phyloP scores from a whole-genome alignment of 2,797 vertebrate genomes.

The Sparidentex hasta region DNA sequence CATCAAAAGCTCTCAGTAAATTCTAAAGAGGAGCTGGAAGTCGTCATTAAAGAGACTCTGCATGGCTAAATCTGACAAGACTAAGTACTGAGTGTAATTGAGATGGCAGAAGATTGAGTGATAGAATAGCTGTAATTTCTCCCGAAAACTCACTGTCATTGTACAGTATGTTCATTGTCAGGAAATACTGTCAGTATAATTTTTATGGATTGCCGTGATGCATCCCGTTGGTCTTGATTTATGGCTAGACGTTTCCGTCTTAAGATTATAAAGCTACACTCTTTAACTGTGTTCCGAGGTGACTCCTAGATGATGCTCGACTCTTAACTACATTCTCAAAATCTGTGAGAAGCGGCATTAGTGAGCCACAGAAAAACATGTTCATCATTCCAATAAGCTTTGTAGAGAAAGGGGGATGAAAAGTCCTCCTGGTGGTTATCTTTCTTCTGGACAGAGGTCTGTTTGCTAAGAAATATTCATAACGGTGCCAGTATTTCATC shows the following conservation, averaged over 20 bases:
- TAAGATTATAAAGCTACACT: slow-evolving; percentile 21
- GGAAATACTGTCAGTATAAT: slow-evolving; percentile 43
- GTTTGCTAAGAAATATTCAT: slow-evolving; percentile 31
- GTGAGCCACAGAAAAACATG: neutral
- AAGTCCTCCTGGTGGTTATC: slow-evolving; percentile 9
- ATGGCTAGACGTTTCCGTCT: slow-evolving; percentile 34
- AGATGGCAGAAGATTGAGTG: slow-evolving; percentile 71
- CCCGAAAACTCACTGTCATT: slow-evolving; percentile 55
- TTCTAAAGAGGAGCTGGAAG: slow-evolving; percentile 78
- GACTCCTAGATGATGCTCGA: slow-evolving; percentile 3
- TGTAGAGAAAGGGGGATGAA: slow-evolving; percentile 18
- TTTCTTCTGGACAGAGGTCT: slow-evolving; percentile 30
- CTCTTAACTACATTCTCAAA: slow-evolving; percentile 6
- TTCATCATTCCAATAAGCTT: slow-evolving; percentile 5
- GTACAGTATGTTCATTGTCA: slow-evolving; percentile 69
- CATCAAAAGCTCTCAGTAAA: slow-evolving; percentile 79
- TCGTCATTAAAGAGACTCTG: slow-evolving; percentile 81
- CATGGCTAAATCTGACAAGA: slow-evolving; percentile 79
- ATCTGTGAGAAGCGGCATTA: slow-evolving; percentile 7
- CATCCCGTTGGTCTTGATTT: slow-evolving; percentile 44
- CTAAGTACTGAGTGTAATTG: slow-evolving; percentile 74
- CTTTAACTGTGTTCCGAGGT: slow-evolving; percentile 4
- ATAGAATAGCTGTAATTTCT: slow-evolving; percentile 62
- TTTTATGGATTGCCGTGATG: slow-evolving; percentile 48
- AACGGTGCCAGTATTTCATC: slow-evolving; percentile 35